phyloP scores from a whole-genome alignment of 2,888 invertebrate species.

The Phyto melanocephala region DNA sequence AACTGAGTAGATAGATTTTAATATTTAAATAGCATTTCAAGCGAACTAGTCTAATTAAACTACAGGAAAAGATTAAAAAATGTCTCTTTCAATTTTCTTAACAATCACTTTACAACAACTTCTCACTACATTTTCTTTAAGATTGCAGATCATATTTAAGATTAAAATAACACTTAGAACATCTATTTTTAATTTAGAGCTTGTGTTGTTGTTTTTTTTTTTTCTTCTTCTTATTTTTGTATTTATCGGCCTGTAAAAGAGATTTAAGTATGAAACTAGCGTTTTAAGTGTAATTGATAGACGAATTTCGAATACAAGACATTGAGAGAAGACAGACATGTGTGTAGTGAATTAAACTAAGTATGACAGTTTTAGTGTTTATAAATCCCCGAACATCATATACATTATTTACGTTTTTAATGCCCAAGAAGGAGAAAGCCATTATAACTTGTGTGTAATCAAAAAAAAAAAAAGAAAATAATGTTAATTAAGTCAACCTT shows the following conservation, averaged over 20 bases:
- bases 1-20: background rate
- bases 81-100: background rate
- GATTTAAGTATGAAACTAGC: conserved; percentile 10
- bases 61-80: background rate
- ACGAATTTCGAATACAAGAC: background rate
- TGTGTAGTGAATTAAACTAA: background rate
- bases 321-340: background rate
- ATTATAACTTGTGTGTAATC: conserved; percentile 10
- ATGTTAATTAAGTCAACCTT: conserved; percentile 34
- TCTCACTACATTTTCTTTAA: background rate
- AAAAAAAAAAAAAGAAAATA: too few relatives aligned
- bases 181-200: conserved; percentile 3
- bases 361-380: background rate
- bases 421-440: background rate
- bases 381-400: background rate
- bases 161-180: background rate
- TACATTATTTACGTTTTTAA: background rate
- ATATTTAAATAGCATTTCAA: background rate
- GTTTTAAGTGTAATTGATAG: background rate
- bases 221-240: too few relatives aligned
- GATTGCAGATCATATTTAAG: too few relatives aligned
- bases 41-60: conserved; percentile 3
- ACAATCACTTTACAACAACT: background rate
- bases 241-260: background rate
- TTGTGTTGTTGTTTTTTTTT: background rate